Conservation (phyloP, 2,888 invertebrate species). For the Athalia cordata region DNA sequence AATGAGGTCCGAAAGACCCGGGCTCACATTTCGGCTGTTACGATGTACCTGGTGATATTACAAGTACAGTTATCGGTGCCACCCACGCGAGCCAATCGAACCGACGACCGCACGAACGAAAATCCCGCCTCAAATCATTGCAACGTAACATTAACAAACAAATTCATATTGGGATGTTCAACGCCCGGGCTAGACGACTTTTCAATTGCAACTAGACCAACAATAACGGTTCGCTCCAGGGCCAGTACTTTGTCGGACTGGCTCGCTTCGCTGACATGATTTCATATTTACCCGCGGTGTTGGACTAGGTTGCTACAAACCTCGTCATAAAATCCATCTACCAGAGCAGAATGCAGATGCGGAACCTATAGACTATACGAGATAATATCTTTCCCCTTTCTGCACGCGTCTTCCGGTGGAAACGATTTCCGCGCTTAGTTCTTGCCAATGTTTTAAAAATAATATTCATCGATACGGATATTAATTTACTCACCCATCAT, state of each 20-base stretch:
- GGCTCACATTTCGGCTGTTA: no score
- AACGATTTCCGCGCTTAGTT: no score
- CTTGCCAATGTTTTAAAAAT: not conserved
- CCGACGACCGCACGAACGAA: constrained; percentile 2
- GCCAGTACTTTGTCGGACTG: constrained; percentile 34
- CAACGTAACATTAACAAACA: constrained; percentile 24
- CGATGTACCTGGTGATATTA: no score
- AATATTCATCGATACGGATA: not conserved
- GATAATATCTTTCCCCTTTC: not conserved
- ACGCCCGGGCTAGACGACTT: constrained; percentile 39
- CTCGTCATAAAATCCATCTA: not conserved
- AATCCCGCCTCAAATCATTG: constrained; percentile 20
- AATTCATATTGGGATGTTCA: constrained; percentile 22
- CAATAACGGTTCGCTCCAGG: constrained; percentile 39
- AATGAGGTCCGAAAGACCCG: not conserved
- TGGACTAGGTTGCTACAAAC: constrained; percentile 2
- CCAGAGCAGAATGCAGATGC: no score
- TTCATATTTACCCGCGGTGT: constrained; percentile 26
- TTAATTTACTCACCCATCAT: not conserved
- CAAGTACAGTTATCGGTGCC: not conserved
- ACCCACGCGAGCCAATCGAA: not conserved
- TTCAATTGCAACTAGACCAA: constrained; percentile 40
- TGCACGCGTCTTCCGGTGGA: not conserved
- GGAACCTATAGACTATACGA: no score
- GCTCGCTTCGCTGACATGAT: constrained; percentile 32